phyloP scores from a whole-genome alignment of 2,113 vertebrate species.

The Cricetomys ansorgei region DNA sequence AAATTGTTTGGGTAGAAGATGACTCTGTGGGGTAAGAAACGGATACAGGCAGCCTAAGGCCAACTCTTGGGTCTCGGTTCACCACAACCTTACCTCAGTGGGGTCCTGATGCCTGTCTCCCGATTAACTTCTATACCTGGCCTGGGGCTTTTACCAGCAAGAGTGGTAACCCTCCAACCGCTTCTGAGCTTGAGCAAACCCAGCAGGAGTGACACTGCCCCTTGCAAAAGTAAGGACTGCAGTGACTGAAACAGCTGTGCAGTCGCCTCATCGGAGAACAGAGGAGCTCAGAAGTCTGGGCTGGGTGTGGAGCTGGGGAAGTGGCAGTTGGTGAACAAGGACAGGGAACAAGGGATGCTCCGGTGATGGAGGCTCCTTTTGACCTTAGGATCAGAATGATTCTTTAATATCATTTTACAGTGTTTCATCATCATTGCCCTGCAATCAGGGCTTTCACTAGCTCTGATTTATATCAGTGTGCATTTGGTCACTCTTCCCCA shows the following conservation, averaged over 20 bases:
- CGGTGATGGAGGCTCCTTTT: not conserved
- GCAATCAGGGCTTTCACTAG: not conserved
- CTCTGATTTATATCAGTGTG: not conserved
- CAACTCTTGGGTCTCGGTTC: not conserved
- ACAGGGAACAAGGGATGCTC: not conserved
- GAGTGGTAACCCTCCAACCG: not conserved
- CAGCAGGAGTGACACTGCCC: not conserved
- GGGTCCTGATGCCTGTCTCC: not conserved
- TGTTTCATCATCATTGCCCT: not conserved
- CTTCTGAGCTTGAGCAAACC: not conserved
- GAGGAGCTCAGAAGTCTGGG: not conserved
- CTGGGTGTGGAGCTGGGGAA: too few relatives aligned
- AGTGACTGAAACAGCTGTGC: not conserved
- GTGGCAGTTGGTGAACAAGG: not conserved
- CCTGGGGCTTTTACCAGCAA: not conserved
- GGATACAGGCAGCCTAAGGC: not conserved
- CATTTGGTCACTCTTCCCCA: not conserved
- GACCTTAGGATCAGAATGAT: not conserved
- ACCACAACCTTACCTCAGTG: rapidly evolving
- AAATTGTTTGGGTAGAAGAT: not conserved
- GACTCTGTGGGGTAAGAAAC: not conserved
- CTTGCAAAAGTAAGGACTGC: not conserved
- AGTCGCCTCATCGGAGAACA: not conserved
- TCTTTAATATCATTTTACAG: not conserved
- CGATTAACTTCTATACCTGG: not conserved